phyloP scores from a whole-genome alignment of 1,140 invertebrate genomes.

The Eulimnadia texana region DNA sequence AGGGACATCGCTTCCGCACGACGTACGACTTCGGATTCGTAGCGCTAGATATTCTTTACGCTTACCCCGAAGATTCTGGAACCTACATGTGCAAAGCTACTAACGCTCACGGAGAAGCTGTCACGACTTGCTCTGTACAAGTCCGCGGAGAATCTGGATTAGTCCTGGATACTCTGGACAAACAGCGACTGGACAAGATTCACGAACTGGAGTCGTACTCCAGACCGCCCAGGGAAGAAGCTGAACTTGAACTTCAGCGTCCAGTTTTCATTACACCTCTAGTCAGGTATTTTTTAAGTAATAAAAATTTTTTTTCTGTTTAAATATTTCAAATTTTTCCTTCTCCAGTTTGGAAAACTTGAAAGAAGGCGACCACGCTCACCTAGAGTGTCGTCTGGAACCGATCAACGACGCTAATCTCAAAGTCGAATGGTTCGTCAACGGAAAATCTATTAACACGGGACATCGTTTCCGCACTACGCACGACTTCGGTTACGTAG shows the following conservation, averaged over 20 bases:
- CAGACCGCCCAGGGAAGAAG: slow-evolving; percentile 53
- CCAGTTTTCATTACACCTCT: slow-evolving; percentile 75
- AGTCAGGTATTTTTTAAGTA: slow-evolving; percentile 35
- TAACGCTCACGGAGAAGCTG: slow-evolving; percentile 36
- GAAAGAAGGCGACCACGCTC: slow-evolving; percentile 80
- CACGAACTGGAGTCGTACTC: slow-evolving; percentile 70
- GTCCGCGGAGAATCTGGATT: slow-evolving; percentile 69
- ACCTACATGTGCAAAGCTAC: slow-evolving; percentile 33
- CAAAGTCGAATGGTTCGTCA: slow-evolving; percentile 89
- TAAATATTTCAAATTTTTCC: no score
- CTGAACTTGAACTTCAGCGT: slow-evolving; percentile 59
- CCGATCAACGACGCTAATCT: slow-evolving; percentile 90
- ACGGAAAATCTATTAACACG: slow-evolving; percentile 58
- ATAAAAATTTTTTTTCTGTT: no score
- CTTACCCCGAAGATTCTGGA: slow-evolving; percentile 32
- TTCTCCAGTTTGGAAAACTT: slow-evolving; percentile 56
- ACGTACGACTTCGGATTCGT: slow-evolving; percentile 40
- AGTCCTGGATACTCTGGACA: slow-evolving; percentile 73
- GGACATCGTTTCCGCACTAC: slow-evolving; percentile 80
- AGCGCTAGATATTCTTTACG: slow-evolving; percentile 38
- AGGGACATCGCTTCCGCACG: slow-evolving; percentile 48
- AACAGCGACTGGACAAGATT: slow-evolving; percentile 73
- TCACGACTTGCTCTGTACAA: slow-evolving; percentile 71
- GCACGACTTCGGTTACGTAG: slow-evolving; percentile 92
- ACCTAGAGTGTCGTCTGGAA: slow-evolving; percentile 88